Evolutionary conservation across 2,888 invertebrate genomes (phyloP).

Genomic region (Thymelicus sylvestris): DNA sequence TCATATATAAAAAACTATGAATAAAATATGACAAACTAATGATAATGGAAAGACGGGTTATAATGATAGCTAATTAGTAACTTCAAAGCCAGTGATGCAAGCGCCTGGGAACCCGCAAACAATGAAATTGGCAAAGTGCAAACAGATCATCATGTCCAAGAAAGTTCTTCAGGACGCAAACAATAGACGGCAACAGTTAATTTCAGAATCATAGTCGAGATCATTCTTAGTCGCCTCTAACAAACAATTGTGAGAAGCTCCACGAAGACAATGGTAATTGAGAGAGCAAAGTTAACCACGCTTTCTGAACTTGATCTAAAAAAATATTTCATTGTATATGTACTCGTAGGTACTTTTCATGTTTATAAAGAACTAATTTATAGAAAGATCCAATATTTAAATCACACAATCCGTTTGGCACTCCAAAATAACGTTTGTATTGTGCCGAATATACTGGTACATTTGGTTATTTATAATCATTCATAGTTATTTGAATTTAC

Average conservation of each 20-base stretch:
- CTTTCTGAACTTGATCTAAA: neutral
- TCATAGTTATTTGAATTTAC: too few relatives aligned
- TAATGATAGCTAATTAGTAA: conserved; percentile 1
- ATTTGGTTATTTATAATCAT: too few relatives aligned
- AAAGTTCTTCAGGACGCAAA: conserved; percentile 22
- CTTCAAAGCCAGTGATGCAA: conserved; percentile 8
- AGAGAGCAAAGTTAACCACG: conserved; percentile 4
- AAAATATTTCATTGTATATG: too few relatives aligned
- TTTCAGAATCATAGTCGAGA: conserved; percentile 10
- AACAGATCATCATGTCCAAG: conserved; percentile 23
- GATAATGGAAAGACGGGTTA: neutral
- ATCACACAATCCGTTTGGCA: too few relatives aligned
- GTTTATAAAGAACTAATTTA: too few relatives aligned
- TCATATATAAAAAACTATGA: neutral
- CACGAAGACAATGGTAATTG: conserved; percentile 22
- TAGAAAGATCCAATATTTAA: too few relatives aligned
- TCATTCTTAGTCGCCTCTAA: conserved; percentile 20
- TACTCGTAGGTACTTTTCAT: too few relatives aligned
- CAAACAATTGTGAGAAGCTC: conserved; percentile 26
- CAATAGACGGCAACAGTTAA: conserved; percentile 27
- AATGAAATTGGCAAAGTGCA: conserved; percentile 23
- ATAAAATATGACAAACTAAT: too few relatives aligned
- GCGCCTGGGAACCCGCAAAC: conserved; percentile 18
- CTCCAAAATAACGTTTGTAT: too few relatives aligned
- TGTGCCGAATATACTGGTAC: too few relatives aligned